Evolutionary conservation across 2,888 invertebrate genomes (phyloP).

Genomic region (Eristalis tenax): DNA sequence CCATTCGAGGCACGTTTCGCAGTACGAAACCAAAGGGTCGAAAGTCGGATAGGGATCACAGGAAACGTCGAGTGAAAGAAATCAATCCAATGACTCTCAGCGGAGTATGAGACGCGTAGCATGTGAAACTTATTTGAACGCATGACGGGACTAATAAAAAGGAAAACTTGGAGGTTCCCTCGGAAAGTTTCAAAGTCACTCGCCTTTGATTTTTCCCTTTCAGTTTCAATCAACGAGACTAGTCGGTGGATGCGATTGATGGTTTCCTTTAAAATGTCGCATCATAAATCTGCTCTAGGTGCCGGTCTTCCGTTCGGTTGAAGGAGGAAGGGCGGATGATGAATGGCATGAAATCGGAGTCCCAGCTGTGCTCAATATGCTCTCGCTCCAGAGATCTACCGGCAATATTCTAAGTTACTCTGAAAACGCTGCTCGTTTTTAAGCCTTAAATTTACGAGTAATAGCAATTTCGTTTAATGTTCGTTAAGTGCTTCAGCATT

Average conservation of each 20-base stretch:
- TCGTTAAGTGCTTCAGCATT: too few species aligned
- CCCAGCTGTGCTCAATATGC: background rate
- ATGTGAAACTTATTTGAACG: background rate
- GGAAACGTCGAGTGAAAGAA: background rate
- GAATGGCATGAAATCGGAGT: background rate
- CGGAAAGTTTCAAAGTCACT: background rate
- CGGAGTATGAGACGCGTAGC: background rate
- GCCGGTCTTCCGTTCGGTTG: too few species aligned
- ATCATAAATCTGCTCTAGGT: background rate
- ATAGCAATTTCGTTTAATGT: too few species aligned
- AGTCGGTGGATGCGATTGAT: background rate
- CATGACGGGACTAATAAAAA: background rate
- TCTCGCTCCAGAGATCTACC: too few species aligned
- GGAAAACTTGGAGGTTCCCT: background rate
- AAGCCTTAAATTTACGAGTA: too few species aligned
- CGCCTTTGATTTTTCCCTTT: background rate
- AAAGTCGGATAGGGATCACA: background rate
- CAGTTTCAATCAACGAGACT: background rate
- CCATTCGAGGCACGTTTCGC: background rate
- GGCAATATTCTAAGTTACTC: too few species aligned
- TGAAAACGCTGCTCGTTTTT: too few species aligned
- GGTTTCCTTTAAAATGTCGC: background rate
- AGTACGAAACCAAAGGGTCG: background rate
- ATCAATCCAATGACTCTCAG: background rate
- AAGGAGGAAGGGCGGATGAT: background rate